Evolutionary conservation across 2,797 vertebrate species (phyloP), one percentile per base, ranked within the genome.

Genomic region (Anguilla obscura): DNA sequence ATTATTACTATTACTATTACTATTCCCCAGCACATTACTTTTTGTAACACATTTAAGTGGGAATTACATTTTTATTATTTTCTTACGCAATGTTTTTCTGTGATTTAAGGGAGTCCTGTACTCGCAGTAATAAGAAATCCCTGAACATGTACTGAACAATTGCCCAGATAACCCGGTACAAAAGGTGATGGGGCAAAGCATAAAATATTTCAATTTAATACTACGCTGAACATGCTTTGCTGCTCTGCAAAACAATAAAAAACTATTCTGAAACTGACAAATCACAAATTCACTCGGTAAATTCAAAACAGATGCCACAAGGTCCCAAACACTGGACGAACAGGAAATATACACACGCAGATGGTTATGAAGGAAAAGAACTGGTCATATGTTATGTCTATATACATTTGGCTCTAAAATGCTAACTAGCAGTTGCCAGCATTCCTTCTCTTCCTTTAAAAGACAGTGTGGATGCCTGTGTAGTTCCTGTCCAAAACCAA

Each of bases 401-500:
- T 66, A n/a, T 66, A 66, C 7, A 66, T 66, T 27, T 66, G 63
- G 63, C 24, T 66, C n/a, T 66, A 71, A 12, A 33, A 71, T 71
- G n/a, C 69, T 30, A 71, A 71, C 69, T 30, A 33, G 58, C 21
- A 18, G 24, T 66, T 66, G 60, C 60, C 24, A 66, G 58, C 58
- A 60, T 60, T 21, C 58, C 58, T 21, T 5, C 63, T n/a, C 63
- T 7, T 27, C 63, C n/a, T n/a, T 69, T n/a, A 69, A n/a, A 69
- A 69, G 8, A 71, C n/a, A 24, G 21, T 24, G 52, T 92, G 89
- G 90, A 86, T 60, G 85, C 33, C 30, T 91, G 79, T 71, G 86
- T 90, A 71, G n/a, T 71, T 71, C 27, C n/a, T 71, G 69, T 12
- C 33, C 1, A 48, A 84, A 93, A 54, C 40, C 92, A 93, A 94